A percentile compares a stretch with the other conserved stretches of the same genome.
Evolutionary conservation across 53 echinoderm and acorn worm species (phyloP).

Genomic region (Luidia sarsii): DNA sequence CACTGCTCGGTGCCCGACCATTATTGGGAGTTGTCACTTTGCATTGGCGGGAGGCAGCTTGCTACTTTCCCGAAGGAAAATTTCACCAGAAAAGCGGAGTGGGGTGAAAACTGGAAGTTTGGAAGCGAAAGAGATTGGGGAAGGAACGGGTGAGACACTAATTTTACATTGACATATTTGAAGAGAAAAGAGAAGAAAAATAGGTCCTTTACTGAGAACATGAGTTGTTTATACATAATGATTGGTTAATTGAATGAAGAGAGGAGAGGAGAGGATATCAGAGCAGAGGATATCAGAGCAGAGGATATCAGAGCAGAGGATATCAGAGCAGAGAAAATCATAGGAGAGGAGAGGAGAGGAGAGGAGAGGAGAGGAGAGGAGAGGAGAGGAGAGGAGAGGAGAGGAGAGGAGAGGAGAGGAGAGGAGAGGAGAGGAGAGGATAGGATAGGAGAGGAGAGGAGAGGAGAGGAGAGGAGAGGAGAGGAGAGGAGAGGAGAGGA

Average conservation of each 20-base stretch:
- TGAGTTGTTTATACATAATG: not conserved
- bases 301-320: too few relatives aligned
- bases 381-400: not conserved
- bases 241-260: not conserved
- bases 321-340: too few relatives aligned
- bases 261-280: not conserved
- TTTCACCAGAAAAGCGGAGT: too few relatives aligned
- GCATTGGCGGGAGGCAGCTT: not conserved
- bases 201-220: not conserved
- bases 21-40: slow-evolving; percentile 22
- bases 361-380: not conserved
- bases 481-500: not conserved
- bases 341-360: not conserved
- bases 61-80: slow-evolving; percentile 4
- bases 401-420: not conserved
- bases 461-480: not conserved
- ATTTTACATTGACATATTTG: too few relatives aligned
- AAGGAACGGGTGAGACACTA: too few relatives aligned
- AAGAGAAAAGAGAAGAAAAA: not conserved
- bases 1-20: slow-evolving; percentile 16
- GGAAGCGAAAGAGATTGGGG: too few relatives aligned
- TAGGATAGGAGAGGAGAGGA: not conserved
- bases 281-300: too few relatives aligned
- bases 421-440: too few relatives aligned
- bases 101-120: too few relatives aligned